Percentiles rank a stretch among this genome's conserved stretches.
phyloP scores from a whole-genome alignment of 1,140 invertebrate species.

The Musca vetustissima region DNA sequence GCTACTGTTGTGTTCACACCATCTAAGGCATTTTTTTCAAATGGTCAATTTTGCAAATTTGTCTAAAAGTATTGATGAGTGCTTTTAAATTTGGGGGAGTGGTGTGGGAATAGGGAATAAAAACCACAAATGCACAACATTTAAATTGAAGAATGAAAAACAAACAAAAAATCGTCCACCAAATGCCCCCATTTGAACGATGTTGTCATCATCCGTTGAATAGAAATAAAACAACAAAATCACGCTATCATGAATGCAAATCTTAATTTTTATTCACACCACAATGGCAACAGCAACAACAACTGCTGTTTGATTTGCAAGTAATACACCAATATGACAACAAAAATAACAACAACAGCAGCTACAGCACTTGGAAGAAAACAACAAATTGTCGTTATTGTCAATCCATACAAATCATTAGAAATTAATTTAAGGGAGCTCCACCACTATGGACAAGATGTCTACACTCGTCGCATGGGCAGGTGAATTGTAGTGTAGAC shows the following conservation, averaged over 20 bases:
- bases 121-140: neutral
- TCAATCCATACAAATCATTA: no score
- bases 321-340: neutral
- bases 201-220: neutral
- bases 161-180: neutral
- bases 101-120: neutral
- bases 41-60: conserved; percentile 18
- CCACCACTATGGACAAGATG: no score
- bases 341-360: neutral
- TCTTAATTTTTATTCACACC: conserved; percentile 24
- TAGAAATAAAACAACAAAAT: no score
- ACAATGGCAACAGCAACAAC: neutral
- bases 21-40: neutral
- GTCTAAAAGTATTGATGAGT: conserved; percentile 3
- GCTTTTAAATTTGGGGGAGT: neutral
- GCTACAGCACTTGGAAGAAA: no score
- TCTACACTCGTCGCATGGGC: no score
- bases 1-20: no score
- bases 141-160: neutral
- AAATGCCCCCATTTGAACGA: no score
- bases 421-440: no score
- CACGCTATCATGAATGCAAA: conserved; percentile 14
- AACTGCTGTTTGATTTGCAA: neutral
- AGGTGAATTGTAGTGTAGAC: no score
- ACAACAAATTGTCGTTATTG: no score